phyloP scores from a whole-genome alignment of 2,113 vertebrate genomes.

The Castor canadensis region DNA sequence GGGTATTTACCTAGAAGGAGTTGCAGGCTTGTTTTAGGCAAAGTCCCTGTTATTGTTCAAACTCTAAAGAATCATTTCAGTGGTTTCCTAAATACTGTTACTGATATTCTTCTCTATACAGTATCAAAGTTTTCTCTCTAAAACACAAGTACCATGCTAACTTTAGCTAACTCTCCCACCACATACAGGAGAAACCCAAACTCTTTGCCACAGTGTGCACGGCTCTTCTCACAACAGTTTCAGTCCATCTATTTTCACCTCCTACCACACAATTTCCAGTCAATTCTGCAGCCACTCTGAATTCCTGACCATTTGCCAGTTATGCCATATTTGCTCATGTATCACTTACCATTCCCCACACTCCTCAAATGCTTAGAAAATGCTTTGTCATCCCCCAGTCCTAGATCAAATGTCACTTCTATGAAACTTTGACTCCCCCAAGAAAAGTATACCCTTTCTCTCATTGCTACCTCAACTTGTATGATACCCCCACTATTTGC shows the following conservation, averaged over 20 bases:
- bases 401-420: not conserved
- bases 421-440: not conserved
- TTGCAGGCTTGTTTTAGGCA: not conserved
- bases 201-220: not conserved
- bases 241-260: not conserved
- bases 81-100: not conserved
- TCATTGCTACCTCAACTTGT: not conserved
- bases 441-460: not conserved
- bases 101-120: not conserved
- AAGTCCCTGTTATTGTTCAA: not conserved
- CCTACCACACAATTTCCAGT: not conserved
- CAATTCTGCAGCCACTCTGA: not conserved
- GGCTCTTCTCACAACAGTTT: not conserved
- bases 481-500: too few species aligned
- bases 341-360: not conserved
- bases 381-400: not conserved
- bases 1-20: not conserved
- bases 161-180: not conserved
- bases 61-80: not conserved
- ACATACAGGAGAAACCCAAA: not conserved
- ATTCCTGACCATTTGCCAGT: not conserved
- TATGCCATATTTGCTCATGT: not conserved
- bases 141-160: not conserved
- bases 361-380: constrained; percentile 12
- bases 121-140: not conserved